Conservation (phyloP, 2,888 invertebrate genomes). For the Brachypterus glaber region DNA sequence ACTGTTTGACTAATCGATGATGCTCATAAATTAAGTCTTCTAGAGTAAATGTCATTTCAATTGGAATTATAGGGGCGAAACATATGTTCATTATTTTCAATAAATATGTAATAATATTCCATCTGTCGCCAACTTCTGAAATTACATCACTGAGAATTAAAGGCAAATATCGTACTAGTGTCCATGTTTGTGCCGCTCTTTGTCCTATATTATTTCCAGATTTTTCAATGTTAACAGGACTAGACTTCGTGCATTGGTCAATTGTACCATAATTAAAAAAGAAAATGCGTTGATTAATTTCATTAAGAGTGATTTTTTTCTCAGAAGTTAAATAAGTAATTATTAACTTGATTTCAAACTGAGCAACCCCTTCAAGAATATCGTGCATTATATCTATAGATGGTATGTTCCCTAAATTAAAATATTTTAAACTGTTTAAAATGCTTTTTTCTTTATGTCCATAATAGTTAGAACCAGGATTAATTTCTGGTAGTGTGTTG, state of each 20-base stretch:
- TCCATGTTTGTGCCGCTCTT: conserved; percentile 17
- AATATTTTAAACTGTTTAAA: conserved; percentile 6
- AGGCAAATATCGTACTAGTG: conserved; percentile 12
- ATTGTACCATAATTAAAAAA: conserved; percentile 16
- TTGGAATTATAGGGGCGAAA: conserved; percentile 1
- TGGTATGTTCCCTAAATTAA: conserved; percentile 4
- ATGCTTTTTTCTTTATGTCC: conserved; percentile 6
- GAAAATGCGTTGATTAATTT: conserved; percentile 15
- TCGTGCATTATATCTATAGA: conserved; percentile 23
- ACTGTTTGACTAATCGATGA: conserved; percentile 1
- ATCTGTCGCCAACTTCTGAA: background rate
- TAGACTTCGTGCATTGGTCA: conserved; percentile 13
- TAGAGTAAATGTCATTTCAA: background rate
- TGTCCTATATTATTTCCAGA: conserved; percentile 12
- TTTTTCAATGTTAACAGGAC: conserved; percentile 11
- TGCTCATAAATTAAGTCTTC: background rate
- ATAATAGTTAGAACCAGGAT: background rate
- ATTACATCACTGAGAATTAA: conserved; percentile 6
- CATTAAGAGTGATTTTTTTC: conserved; percentile 10
- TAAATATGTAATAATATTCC: background rate
- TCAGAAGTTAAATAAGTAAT: conserved; percentile 10
- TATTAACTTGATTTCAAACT: conserved; percentile 17
- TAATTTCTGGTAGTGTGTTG: background rate
- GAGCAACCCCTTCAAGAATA: conserved; percentile 21
- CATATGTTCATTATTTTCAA: conserved; percentile 5